Conservation (phyloP, 2,113 vertebrate genomes). For the Dipodomys spectabilis region DNA sequence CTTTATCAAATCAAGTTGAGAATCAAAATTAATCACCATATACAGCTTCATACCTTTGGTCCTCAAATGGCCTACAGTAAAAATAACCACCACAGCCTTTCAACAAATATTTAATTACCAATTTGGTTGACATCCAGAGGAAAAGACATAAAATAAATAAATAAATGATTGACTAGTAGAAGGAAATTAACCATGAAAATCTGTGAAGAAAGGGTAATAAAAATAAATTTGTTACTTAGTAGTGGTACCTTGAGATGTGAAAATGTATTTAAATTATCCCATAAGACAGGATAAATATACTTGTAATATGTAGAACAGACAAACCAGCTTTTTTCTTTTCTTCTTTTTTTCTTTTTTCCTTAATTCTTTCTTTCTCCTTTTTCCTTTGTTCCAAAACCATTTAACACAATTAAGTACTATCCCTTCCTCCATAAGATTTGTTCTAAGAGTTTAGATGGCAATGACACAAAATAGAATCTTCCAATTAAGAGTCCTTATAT, state of each 20-base stretch:
- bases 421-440: background rate
- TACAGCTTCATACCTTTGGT: background rate
- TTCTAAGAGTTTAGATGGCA: conserved; percentile 28
- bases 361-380: too few relatives aligned
- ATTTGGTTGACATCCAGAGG: background rate
- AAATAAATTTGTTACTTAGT: background rate
- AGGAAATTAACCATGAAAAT: background rate
- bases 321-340: background rate
- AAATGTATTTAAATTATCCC: background rate
- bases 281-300: background rate
- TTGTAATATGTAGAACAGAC: background rate
- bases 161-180: too few relatives aligned
- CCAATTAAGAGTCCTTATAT: conserved; percentile 15
- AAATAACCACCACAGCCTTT: background rate
- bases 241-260: background rate
- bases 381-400: background rate
- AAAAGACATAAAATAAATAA: background rate
- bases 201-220: background rate
- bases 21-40: background rate
- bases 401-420: background rate
- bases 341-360: background rate
- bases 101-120: background rate
- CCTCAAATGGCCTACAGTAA: background rate
- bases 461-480: conserved; percentile 25
- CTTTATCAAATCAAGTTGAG: background rate